Evolutionary conservation across 2,797 vertebrate genomes (phyloP), one percentile per base, ranked within the genome.

Genomic region (Sebastes dallii): DNA sequence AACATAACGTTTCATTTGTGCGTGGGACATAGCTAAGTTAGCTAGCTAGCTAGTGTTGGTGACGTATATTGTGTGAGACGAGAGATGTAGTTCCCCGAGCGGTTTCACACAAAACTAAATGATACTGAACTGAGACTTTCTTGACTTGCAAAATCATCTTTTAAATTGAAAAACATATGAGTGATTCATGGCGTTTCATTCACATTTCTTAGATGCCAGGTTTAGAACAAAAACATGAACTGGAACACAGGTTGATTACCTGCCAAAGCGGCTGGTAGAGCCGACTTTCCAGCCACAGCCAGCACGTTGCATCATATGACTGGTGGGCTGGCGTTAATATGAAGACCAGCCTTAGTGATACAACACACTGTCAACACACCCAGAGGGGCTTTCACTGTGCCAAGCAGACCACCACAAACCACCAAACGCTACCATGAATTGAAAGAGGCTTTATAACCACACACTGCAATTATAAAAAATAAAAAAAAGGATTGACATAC

Each of bases 271-370:
- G 30, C 61, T 52, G 18, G 29, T 54, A 56, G 11, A 56, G 58
- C 46, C 9, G 9, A 62, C 46, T 77, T 77, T 85, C 30, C 72
- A 81, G 52, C 34, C 72, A 77, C 77, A 75, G 78, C 66, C 59
- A 76, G 56, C 66, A 73, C 22, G 76, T 55, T 66, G 54, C 56
- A 86, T 79, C 56, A 58, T 72, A 69, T 58, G 30, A 67, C 74
- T 65, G 13, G 70, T 70, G 50, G 50, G 72, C 56, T 80, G 24
- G n/a, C 55, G 59, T 71, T 81, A 81, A 84, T 72, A 73, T 70
- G 60, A 76, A 81, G 67, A 77, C 42, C 30, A 50, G 54, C 25
- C 34, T 71, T 52, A 68, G 60, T 74, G 55, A 78, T 60, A 77
- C 32, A 56, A 78, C 34, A 66, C n/a, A 46, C 65, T 66, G 30